A percentile compares a stretch with the other conserved stretches of the same genome.
Conservation (phyloP, 2,113 vertebrate genomes). For the Mola mola region DNA sequence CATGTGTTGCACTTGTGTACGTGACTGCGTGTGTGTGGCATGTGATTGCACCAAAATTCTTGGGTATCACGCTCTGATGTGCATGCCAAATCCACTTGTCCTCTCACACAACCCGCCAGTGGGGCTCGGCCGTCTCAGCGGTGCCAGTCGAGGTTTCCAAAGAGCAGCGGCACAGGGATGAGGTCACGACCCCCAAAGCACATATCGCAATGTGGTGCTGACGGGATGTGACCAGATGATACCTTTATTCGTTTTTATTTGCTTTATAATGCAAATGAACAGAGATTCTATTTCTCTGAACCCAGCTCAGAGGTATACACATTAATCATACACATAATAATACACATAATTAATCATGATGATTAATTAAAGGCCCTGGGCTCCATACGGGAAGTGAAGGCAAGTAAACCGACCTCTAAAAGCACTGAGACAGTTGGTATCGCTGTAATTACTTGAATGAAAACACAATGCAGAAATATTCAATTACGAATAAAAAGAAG, state of each 20-base stretch:
- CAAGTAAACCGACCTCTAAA: no score
- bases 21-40: slow-evolving; percentile 67
- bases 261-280: no score
- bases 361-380: no score
- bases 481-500: no score
- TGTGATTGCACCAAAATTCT: slow-evolving; percentile 76
- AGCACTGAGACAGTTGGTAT: no score
- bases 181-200: slow-evolving; percentile 60
- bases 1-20: slow-evolving; percentile 42
- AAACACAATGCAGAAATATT: no score
- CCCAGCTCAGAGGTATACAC: no score
- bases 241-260: slow-evolving; percentile 45
- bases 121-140: slow-evolving; percentile 59
- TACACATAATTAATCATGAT: no score
- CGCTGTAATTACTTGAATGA: no score
- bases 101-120: slow-evolving; percentile 73
- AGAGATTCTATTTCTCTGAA: no score
- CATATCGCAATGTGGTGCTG: slow-evolving; percentile 46
- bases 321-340: no score
- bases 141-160: slow-evolving; percentile 53
- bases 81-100: slow-evolving; percentile 80
- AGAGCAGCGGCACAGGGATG: slow-evolving; percentile 50
- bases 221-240: slow-evolving; percentile 35
- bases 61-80: slow-evolving; percentile 79
- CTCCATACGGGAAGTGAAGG: no score